A percentile compares a stretch with the other conserved stretches of the same genome.
Evolutionary conservation across 2,888 invertebrate genomes (phyloP).

Genomic region (Tenthredo distinguenda): DNA sequence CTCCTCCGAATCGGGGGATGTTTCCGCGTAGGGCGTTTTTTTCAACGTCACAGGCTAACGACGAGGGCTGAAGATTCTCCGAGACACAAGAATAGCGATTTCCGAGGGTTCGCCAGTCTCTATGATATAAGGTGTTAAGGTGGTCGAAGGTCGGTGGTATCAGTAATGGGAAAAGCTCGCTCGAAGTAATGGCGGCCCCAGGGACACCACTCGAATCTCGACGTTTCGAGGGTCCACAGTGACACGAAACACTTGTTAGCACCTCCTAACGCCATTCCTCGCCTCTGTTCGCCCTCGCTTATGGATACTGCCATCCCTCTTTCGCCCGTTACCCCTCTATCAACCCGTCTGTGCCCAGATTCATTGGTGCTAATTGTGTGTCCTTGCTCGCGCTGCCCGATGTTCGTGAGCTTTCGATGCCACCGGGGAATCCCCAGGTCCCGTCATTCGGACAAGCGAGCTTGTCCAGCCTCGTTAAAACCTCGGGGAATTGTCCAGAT

Average conservation of each 20-base stretch:
- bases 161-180: slow-evolving; percentile 68
- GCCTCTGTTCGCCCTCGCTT: slow-evolving; percentile 37
- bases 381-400: background rate
- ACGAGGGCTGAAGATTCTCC: slow-evolving; percentile 59
- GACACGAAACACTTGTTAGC: slow-evolving; percentile 72
- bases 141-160: slow-evolving; percentile 54
- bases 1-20: background rate
- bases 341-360: slow-evolving; percentile 14
- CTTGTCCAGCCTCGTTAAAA: slow-evolving; percentile 15
- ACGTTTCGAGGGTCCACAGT: slow-evolving; percentile 31
- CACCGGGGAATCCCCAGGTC: slow-evolving; percentile 25
- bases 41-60: slow-evolving; percentile 62
- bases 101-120: background rate
- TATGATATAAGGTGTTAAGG: slow-evolving; percentile 59
- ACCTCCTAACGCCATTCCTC: slow-evolving; percentile 66
- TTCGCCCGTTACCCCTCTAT: background rate
- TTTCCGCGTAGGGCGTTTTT: background rate
- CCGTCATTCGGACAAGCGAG: slow-evolving; percentile 9
- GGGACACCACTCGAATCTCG: slow-evolving; percentile 62
- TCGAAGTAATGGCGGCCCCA: slow-evolving; percentile 69
- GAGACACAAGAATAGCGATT: slow-evolving; percentile 26
- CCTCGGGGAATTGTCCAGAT: background rate
- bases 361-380: slow-evolving; percentile 41
- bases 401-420: background rate
- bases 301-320: slow-evolving; percentile 12